phyloP scores from a whole-genome alignment of 2,888 invertebrate species.

The Nematopogon swammerdamellus region DNA sequence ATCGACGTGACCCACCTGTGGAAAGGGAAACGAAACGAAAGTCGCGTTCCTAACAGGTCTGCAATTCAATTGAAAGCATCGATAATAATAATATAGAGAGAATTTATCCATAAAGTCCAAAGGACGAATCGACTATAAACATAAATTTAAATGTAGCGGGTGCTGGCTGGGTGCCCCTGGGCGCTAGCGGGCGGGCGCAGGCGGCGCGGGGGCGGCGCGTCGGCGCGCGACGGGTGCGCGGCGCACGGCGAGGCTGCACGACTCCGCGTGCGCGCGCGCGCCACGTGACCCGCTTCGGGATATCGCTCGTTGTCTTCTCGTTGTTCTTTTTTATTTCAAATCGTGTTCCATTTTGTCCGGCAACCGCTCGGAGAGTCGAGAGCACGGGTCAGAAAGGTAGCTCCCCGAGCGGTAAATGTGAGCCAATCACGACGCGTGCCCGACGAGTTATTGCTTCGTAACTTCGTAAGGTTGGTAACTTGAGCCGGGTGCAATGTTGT shows the following conservation, averaged over 20 bases:
- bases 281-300: constrained; percentile 39
- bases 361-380: not conserved
- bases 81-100: no score
- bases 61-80: no score
- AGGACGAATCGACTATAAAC: constrained; percentile 1
- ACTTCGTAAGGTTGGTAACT: not conserved
- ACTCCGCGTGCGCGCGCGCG: constrained; percentile 31
- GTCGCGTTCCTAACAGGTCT: no score
- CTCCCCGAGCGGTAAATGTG: not conserved
- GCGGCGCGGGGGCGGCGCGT: not conserved
- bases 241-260: not conserved
- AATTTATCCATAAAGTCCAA: not conserved
- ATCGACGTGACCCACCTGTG: no score
- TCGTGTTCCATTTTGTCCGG: not conserved
- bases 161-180: not conserved
- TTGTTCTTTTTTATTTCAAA: not conserved
- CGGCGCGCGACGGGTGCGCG: not conserved
- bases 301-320: not conserved
- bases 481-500: no score
- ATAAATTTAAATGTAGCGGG: not conserved
- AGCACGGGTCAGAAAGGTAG: not conserved
- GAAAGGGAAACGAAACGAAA: no score
- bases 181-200: no score
- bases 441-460: not conserved
- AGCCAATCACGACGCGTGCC: not conserved